A percentile compares a stretch with the other conserved stretches of the same genome.
These are phyloP conservation scores for Moxostoma hubbsi DNA, from an alignment of 2,797 vertebrate species.

Conservation along the genomic window DNA sequence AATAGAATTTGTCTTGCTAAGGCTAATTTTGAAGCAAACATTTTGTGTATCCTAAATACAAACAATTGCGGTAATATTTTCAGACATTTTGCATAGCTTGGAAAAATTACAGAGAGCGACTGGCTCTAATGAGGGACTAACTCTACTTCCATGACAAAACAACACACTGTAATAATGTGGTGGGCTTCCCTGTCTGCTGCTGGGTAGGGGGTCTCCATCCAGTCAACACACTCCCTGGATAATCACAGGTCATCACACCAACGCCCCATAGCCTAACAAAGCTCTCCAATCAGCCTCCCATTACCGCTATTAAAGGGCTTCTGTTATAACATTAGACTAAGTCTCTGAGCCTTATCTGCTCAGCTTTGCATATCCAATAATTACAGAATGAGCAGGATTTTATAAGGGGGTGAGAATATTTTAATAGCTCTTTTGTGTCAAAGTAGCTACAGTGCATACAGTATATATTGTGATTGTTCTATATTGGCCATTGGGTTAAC, in stretches of 20 bases:
- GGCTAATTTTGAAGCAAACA: no score
- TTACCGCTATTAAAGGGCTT: conserved; percentile 61
- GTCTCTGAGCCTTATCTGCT: conserved; percentile 56
- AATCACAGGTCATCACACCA: conserved; percentile 65
- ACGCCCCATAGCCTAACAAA: conserved; percentile 60
- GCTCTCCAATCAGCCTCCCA: conserved; percentile 62
- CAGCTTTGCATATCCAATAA: conserved; percentile 55
- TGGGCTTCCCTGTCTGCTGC: conserved; percentile 64
- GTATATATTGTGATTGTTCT: background rate
- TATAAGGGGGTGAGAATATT: conserved; percentile 14
- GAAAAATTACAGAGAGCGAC: conserved; percentile 36
- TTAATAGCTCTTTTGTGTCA: conserved; percentile 40
- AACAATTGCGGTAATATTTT: no score
- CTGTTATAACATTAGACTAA: conserved; percentile 54
- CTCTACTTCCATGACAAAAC: conserved; percentile 68
- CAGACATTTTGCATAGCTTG: background rate
- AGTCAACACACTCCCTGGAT: conserved; percentile 66
- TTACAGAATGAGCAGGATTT: conserved; percentile 61
- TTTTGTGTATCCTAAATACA: no score
- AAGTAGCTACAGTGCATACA: conserved; percentile 22
- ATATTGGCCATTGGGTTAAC: no score
- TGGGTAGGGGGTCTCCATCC: conserved; percentile 62
- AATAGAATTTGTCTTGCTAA: no score
- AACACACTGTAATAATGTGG: conserved; percentile 68
- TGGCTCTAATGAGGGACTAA: conserved; percentile 64